Evolutionary conservation across 2,113 vertebrate species (phyloP).

Genomic region (Cranoglanis bouderius): DNA sequence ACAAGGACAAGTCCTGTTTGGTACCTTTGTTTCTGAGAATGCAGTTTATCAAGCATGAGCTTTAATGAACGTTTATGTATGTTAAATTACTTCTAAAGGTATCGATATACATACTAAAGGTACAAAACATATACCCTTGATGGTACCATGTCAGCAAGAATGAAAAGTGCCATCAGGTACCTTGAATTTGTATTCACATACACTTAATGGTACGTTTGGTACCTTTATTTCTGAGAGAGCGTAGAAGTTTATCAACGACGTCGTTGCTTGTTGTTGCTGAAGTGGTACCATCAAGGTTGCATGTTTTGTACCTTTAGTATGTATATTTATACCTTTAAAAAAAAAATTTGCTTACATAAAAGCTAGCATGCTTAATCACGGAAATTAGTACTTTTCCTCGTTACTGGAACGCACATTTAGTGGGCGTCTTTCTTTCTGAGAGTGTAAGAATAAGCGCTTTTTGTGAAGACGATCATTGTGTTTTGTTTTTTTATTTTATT

Average conservation of each 20-base stretch:
- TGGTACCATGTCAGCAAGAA: not conserved
- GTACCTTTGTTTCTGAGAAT: not conserved
- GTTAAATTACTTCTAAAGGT: not conserved
- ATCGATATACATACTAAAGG: not conserved
- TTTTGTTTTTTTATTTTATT: no score
- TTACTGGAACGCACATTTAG: not conserved
- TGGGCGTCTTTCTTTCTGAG: not conserved
- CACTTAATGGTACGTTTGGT: not conserved
- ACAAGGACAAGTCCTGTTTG: not conserved
- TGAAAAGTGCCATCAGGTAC: not conserved
- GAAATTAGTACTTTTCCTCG: not conserved
- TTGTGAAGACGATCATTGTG: slow-evolving; percentile 22
- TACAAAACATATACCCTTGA: not conserved
- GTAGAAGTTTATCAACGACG: not conserved
- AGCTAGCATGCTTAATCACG: no score
- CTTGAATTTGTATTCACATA: not conserved
- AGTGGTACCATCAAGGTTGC: not conserved
- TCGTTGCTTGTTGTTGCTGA: not conserved
- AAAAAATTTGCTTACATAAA: no score
- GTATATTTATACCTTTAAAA: no score
- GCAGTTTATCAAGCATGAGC: not conserved
- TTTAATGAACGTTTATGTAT: not conserved
- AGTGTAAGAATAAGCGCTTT: not conserved
- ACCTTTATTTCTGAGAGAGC: not conserved
- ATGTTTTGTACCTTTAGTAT: no score